Evolutionary conservation across 2,888 invertebrate genomes (phyloP).

Genomic region (Eristalis arbustorum): DNA sequence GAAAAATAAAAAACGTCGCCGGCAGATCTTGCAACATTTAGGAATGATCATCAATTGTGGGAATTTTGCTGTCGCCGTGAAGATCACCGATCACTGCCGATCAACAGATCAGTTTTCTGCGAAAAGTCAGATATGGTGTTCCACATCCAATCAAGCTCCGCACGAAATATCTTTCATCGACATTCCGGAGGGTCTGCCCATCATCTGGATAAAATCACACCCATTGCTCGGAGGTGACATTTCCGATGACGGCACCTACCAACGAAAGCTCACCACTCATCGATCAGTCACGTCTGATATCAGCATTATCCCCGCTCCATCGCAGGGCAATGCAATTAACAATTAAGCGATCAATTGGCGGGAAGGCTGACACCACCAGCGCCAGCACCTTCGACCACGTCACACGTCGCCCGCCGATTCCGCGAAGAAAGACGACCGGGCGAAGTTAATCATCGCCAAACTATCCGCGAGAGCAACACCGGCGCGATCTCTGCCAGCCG

Average conservation of each 20-base stretch:
- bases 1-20: too few species aligned
- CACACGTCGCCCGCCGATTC: neutral
- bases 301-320: neutral
- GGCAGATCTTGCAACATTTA: too few species aligned
- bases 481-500: conserved; percentile 3
- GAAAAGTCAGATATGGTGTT: too few species aligned
- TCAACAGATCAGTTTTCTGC: too few species aligned
- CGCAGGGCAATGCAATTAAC: conserved; percentile 41
- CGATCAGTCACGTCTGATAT: neutral
- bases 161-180: too few species aligned
- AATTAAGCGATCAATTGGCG: conserved; percentile 32
- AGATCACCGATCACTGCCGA: too few species aligned
- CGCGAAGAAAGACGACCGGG: neutral
- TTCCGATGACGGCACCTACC: neutral
- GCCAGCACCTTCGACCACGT: conserved; percentile 12
- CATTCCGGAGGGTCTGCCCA: too few species aligned
- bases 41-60: too few species aligned
- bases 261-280: neutral
- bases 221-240: too few species aligned
- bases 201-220: too few species aligned
- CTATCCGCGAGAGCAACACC: conserved; percentile 5
- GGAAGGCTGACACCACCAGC: conserved; percentile 27
- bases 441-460: conserved; percentile 38
- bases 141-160: too few species aligned
- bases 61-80: too few species aligned